Evolutionary conservation across 1,140 invertebrate genomes (phyloP).

Genomic region (Drosophila lacertosa): DNA sequence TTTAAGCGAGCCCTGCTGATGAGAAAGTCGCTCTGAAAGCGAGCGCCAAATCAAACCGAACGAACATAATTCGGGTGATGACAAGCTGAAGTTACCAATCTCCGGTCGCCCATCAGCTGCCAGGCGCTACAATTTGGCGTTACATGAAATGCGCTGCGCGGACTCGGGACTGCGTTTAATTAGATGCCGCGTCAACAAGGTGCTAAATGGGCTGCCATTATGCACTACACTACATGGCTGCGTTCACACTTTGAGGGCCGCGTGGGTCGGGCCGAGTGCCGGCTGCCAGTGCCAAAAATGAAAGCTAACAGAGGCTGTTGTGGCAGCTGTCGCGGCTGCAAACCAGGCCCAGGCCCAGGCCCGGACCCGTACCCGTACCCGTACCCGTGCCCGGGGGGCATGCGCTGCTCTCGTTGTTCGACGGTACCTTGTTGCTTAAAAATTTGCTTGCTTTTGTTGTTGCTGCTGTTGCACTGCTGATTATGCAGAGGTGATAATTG

Average conservation of each 20-base stretch:
- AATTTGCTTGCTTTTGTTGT: constrained; percentile 31
- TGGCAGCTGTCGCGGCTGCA: constrained; percentile 37
- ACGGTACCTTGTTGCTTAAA: constrained; percentile 47
- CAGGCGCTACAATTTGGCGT: constrained; percentile 77
- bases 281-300: constrained; percentile 53
- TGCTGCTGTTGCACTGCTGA: constrained; percentile 51
- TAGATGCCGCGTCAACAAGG: constrained; percentile 82
- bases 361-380: too few relatives aligned
- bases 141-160: too few relatives aligned
- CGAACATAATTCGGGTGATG: constrained; percentile 16
- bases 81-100: constrained; percentile 11
- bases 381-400: constrained; percentile 56
- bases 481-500: constrained; percentile 83
- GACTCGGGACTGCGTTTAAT: constrained; percentile 59
- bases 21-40: constrained; percentile 64
- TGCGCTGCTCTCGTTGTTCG: constrained; percentile 77
- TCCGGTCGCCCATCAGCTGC: constrained; percentile 21
- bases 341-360: constrained; percentile 31
- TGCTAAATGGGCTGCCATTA: constrained; percentile 79
- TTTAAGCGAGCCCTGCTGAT: constrained; percentile 44
- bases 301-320: constrained; percentile 39
- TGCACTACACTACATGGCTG: constrained; percentile 16
- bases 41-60: constrained; percentile 38
- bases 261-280: constrained; percentile 49
- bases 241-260: constrained; percentile 21